Evolutionary conservation across 2,113 vertebrate species (phyloP), one percentile per base, ranked within the genome.

Genomic region (Lophochroa leadbeateri): DNA sequence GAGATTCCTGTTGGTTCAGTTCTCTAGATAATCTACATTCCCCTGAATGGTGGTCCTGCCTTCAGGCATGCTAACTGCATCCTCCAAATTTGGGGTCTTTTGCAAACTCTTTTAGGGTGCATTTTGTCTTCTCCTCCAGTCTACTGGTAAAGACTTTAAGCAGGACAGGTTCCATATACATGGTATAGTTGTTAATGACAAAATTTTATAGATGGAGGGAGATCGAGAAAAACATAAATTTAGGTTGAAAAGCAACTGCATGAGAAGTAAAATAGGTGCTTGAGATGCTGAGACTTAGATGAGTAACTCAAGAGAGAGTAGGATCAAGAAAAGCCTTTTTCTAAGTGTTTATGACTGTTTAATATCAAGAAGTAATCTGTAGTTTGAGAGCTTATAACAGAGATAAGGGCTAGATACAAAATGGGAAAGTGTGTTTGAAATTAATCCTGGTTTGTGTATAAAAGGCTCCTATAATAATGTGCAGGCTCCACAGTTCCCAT

Each of bases 321-420:
- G 49, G 61, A 88, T 92, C 52, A 91, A 71, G 84, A 87, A 52
- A 87, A 94, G n/a, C 31, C 11, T 92, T 97, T 88, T 50, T 67
- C 0, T 57, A 82, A 93, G 72, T 83, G 83, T 92, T 94, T 92
- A 49, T 90, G 65, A 47, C 74, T 84, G 27, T 93, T 90, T 63
- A 63, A 33, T 94, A 86, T 77, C 39, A 69, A 84, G 86, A 46
- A 77, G 46, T 75, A 64, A 75, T 21, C 6, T 75, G 43, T 53
- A 79, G 61, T 52, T 87, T 87, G 74, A 91, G 83, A 85, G 52
- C 61, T 92, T 88, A 72, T 33, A 75, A 55, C 49, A 78, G 72
- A 84, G 65, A 87, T 96, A 86, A 86, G 57, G 57, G 23, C 72
- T 91, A 84, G 57, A 68, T 84, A 72, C 43, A 47, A 68, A 79